Evolutionary conservation across 2,113 vertebrate genomes (phyloP), one percentile per base, ranked within the genome.

Genomic region (Danionella cerebrum): DNA sequence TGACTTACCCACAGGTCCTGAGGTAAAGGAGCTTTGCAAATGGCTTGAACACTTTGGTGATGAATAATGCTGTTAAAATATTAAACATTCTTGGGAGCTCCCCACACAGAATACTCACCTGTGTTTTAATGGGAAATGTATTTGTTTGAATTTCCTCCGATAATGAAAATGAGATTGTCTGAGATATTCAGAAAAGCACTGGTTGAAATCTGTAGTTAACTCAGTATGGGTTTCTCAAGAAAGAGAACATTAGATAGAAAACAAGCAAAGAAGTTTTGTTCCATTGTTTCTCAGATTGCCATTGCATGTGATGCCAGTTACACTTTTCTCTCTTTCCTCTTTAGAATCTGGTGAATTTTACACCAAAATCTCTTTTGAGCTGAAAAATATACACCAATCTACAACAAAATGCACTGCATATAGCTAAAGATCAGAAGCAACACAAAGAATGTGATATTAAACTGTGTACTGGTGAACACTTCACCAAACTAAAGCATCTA

Each of bases 11-110:
- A 38, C 27, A 67, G 65, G 69, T 59, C 66, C 27, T 29, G 54
- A 62, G 50, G 53, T 59, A 57, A 38, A 62, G 52, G 39, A 65
- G 57, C 50, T 13, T 14, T 54, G 59, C 33, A 31, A 44, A 52
- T 44, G 33, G 65, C 13, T 54, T 41, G 64, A 63, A 63, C 29
- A 25, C 29, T 16, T 24, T 45, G 24, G 12, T 5, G 36, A 65
- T 74, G 52, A 70, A 59, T 67, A 70, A 50, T 68, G 47, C 47
- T 50, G 55, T 63, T 63, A 55, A 47, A 29, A 57, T 75, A 63
- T 75, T 67, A 71, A 67, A 60, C 21, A 47, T 33, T 13, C 67
- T 48, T 16, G 9, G 39, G 62, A 67, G 39, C 21, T 25, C 55
- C 50, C 48, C 25, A 27, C 38, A 55, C 48, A 50, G 25, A 66